A percentile compares a stretch with the other conserved stretches of the same genome.
phyloP scores from a whole-genome alignment of 1,140 invertebrate species.

The Physella acuta region DNA sequence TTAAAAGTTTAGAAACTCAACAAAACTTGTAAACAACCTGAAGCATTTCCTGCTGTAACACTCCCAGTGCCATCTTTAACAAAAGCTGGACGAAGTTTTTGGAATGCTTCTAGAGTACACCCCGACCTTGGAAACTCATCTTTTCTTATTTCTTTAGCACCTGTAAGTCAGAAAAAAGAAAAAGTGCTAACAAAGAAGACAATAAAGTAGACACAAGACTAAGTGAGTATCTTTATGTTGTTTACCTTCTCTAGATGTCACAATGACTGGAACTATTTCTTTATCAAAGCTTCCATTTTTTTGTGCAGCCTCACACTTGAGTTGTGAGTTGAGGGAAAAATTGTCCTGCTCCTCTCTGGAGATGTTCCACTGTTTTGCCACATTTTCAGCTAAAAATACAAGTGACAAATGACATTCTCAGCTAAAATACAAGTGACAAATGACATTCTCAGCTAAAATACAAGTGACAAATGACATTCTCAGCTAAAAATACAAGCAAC shows the following conservation, averaged over 20 bases:
- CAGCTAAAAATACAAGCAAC: conserved; percentile 66
- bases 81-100: conserved; percentile 57
- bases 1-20: not conserved
- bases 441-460: conserved; percentile 70
- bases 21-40: conserved; percentile 42
- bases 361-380: conserved; percentile 73
- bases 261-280: conserved; percentile 57
- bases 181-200: not conserved
- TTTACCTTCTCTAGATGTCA: conserved; percentile 50
- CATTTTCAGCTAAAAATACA: conserved; percentile 73
- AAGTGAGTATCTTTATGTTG: not conserved
- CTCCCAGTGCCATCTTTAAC: conserved; percentile 55
- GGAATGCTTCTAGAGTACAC: conserved; percentile 51
- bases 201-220: not conserved
- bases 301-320: conserved; percentile 69
- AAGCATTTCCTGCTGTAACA: conserved; percentile 60
- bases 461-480: conserved; percentile 77
- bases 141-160: conserved; percentile 20
- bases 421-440: too few species aligned
- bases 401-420: too few species aligned
- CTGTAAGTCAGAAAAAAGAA: conserved; percentile 10
- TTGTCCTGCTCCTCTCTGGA: conserved; percentile 75
- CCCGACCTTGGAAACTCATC: conserved; percentile 60
- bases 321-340: conserved; percentile 75
- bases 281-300: conserved; percentile 68